Percentiles rank a stretch among this genome's conserved stretches.
Conservation (phyloP, 2,113 vertebrate species). For the Elaphurus davidianus region DNA sequence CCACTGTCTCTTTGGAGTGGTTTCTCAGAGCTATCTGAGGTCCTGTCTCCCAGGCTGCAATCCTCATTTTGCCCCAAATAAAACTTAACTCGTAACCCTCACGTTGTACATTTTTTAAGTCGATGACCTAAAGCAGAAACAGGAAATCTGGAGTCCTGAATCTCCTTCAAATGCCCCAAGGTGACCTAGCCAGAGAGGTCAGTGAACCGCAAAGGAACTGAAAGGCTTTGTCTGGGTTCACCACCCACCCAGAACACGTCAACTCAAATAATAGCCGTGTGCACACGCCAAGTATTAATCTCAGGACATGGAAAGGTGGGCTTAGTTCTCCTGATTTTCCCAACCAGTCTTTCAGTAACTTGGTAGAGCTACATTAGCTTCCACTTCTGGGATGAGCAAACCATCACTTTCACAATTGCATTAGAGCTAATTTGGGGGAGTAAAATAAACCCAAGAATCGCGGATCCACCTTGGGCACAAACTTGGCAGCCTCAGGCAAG, state of each 20-base stretch:
- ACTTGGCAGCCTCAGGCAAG: not conserved
- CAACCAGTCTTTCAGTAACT: not conserved
- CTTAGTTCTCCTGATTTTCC: no score
- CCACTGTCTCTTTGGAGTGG: not conserved
- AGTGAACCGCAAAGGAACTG: accelerated
- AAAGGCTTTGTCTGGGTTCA: not conserved
- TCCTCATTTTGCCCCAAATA: not conserved
- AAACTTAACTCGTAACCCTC: not conserved
- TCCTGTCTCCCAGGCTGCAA: not conserved
- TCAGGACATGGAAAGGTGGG: accelerated
- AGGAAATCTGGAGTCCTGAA: no score
- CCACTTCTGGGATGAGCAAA: accelerated
- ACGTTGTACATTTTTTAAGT: not conserved
- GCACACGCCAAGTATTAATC: no score
- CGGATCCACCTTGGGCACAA: accelerated
- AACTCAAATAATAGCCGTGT: accelerated
- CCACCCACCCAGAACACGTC: accelerated
- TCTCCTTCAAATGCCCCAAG: not conserved
- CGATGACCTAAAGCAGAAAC: not conserved
- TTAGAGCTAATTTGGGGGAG: not conserved
- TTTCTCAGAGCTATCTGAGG: accelerated
- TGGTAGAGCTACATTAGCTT: accelerated
- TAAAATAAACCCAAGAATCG: not conserved
- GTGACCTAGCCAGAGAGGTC: not conserved
- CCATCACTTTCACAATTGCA: accelerated